Conservation (phyloP, 2,797 vertebrate genomes). For the Pseudochirops cupreus region DNA sequence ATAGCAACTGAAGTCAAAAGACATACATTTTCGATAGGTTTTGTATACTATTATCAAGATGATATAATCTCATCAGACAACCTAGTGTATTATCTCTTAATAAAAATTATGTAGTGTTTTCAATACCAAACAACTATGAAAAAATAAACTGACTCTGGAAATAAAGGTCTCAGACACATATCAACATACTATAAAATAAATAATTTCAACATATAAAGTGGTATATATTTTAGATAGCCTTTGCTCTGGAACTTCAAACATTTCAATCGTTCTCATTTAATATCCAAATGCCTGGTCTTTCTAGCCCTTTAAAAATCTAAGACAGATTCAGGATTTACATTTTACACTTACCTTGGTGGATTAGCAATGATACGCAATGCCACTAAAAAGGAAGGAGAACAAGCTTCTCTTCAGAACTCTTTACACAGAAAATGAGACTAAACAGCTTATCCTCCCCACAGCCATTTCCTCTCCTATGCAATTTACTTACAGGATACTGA, state of each 20-base stretch:
- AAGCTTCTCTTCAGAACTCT: constrained; percentile 39
- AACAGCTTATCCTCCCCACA: constrained; percentile 3
- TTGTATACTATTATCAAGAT: neutral
- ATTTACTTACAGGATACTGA: constrained; percentile 51
- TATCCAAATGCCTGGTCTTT: constrained; percentile 7
- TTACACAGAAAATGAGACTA: constrained; percentile 60
- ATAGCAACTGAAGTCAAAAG: neutral
- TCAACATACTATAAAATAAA: constrained; percentile 20
- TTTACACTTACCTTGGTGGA: neutral
- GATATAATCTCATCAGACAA: neutral
- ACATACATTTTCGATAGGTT: neutral
- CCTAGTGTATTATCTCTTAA: neutral
- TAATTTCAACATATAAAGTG: neutral
- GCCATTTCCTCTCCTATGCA: constrained; percentile 39
- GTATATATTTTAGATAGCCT: constrained; percentile 27
- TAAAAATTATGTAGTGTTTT: neutral
- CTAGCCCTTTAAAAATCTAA: constrained; percentile 14
- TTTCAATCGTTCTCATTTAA: constrained; percentile 24
- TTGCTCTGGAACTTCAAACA: neutral
- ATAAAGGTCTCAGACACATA: constrained; percentile 30
- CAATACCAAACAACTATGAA: neutral
- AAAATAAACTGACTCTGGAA: constrained; percentile 37
- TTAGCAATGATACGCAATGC: constrained; percentile 28
- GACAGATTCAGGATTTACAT: neutral
- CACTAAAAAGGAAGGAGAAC: constrained; percentile 44